Evolutionary conservation across 2,113 vertebrate genomes (phyloP).

Genomic region (Tylochromis polylepis): DNA sequence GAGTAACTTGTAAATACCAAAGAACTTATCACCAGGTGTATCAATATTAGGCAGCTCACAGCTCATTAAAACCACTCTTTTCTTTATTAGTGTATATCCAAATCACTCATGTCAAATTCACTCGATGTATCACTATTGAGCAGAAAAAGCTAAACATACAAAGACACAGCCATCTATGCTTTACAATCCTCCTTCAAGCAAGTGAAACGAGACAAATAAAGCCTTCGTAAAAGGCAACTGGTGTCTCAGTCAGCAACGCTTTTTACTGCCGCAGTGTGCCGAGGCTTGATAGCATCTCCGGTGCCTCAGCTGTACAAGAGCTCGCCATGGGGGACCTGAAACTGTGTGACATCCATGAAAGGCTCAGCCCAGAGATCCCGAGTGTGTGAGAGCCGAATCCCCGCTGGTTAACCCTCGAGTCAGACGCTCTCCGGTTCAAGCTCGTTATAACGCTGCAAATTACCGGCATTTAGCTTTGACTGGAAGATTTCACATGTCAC

Average conservation of each 20-base stretch:
- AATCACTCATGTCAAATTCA: not conserved
- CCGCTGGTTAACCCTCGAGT: conserved; percentile 2
- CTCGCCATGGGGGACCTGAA: conserved; percentile 18
- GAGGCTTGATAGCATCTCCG: conserved; percentile 21
- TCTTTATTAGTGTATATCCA: not conserved
- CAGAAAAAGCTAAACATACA: not conserved
- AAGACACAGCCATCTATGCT: not conserved
- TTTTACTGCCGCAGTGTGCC: not conserved
- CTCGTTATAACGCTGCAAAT: not conserved
- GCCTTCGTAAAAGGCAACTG: conserved; percentile 4
- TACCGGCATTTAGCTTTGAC: not conserved
- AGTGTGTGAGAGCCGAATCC: conserved; percentile 1
- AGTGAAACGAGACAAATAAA: not conserved
- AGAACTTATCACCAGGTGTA: not conserved
- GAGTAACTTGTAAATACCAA: not conserved
- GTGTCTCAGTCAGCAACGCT: conserved; percentile 1
- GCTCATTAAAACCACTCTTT: not conserved
- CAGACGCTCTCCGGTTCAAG: not conserved
- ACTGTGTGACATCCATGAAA: conserved; percentile 26
- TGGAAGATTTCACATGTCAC: not conserved
- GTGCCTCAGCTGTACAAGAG: not conserved
- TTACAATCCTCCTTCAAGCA: not conserved
- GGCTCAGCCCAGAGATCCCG: not conserved
- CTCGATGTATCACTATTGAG: not conserved
- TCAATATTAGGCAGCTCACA: not conserved